These are phyloP conservation scores for Leistus spinibarbis DNA, from an alignment of 2,888 invertebrate genomes.

Conservation along the genomic window DNA sequence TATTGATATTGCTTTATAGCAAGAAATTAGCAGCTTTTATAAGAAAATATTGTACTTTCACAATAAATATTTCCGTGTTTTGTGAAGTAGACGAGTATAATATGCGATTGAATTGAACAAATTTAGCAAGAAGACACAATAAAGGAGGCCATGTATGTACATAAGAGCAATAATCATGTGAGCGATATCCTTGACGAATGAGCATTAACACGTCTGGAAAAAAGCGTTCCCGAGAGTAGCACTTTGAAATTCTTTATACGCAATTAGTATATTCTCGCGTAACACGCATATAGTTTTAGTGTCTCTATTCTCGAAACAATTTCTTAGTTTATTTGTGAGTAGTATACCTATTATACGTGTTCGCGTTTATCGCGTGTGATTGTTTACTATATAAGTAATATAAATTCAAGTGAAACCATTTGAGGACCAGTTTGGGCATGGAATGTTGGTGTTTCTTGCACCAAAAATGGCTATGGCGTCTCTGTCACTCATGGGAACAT, in stretches of 20 bases:
- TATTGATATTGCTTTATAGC: too few species aligned
- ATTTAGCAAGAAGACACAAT: not conserved
- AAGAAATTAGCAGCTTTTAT: too few species aligned
- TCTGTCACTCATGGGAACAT: slow-evolving; percentile 16
- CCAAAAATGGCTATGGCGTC: not conserved
- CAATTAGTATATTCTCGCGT: slow-evolving; percentile 38
- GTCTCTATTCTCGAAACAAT: slow-evolving; percentile 33
- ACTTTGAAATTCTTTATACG: slow-evolving; percentile 24
- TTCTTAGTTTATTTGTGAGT: not conserved
- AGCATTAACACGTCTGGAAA: not conserved
- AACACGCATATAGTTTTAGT: slow-evolving; percentile 37
- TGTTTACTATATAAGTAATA: slow-evolving; percentile 16
- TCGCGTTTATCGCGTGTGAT: not conserved
- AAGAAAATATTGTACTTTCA: too few species aligned
- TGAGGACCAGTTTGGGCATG: slow-evolving; percentile 51
- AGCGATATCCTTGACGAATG: not conserved
- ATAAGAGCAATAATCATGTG: not conserved
- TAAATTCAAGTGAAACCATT: slow-evolving; percentile 51
- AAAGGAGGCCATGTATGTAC: not conserved
- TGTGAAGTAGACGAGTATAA: too few species aligned
- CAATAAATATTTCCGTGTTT: too few species aligned
- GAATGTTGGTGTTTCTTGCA: slow-evolving; percentile 49
- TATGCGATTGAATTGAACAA: too few species aligned
- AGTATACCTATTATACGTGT: too few species aligned
- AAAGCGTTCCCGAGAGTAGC: not conserved